Evolutionary conservation across 2,113 vertebrate genomes (phyloP), one percentile per base, ranked within the genome.

Genomic region (Scortum barcoo): DNA sequence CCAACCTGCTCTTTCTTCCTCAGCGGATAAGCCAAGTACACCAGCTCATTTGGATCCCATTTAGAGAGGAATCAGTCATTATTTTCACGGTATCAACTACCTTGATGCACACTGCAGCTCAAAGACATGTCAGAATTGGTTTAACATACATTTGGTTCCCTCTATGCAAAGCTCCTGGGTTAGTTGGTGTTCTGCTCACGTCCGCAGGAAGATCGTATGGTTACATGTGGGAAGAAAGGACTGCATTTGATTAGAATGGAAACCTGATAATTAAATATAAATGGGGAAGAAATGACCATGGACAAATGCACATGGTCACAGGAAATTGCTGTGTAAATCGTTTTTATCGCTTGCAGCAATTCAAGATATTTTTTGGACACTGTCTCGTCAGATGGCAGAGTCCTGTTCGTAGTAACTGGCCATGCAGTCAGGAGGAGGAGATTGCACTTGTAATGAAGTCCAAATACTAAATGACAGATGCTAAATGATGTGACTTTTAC

Each of bases 121-220:
- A 92, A 85, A 92, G 81, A 85, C 82, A 67, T 78, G 81, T 89
- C 85, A 76, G 62, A 83, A 86, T 58, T 81, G 76, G 73, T 89
- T 91, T 75, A 85, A 80, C 80, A 54, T 80, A 61, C 57, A 22
- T 72, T 66, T 24, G 44, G 44, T 65, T 74, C 57, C 66, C 2
- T 26, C 26, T 40, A 58, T 33, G 44, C 75, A 82, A 65, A 57
- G 61, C 76, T 81, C 36, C 28, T 0, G 14, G 36, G 73, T 54
- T 83, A 60, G 83, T 87, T 88, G 73, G 26, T 61, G 63, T 33
- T 77, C 68, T 4, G 40, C 54, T 85, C 80, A 88, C 44, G 54
- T 91, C 72, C 42, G 1, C 40, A 58, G 69, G 46, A 46, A 82
- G 51, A 78, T 86, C 60, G 84, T 84, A 81, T 30, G 72, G 78